Percentiles rank a stretch among this genome's conserved stretches.
phyloP scores from a whole-genome alignment of 2,113 vertebrate species.

The Pitta sordida region DNA sequence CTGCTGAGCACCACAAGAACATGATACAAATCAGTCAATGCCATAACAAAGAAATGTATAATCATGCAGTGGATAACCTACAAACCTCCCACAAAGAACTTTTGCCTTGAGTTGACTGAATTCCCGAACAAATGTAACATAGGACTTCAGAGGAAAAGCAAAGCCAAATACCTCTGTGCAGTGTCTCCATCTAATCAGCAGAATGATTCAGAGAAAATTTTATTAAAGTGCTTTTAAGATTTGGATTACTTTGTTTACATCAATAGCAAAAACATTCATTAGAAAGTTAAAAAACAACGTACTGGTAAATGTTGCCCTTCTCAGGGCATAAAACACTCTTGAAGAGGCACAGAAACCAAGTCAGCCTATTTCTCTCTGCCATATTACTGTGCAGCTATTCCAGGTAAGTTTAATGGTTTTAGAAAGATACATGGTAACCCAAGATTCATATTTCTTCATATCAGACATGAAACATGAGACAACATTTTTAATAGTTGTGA shows the following conservation, averaged over 20 bases:
- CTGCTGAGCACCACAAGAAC: slow-evolving; percentile 1
- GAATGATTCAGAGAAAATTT: neutral
- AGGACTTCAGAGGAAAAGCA: neutral
- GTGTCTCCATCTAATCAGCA: neutral
- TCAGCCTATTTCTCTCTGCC: neutral
- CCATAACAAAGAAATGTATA: neutral
- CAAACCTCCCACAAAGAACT: slow-evolving; percentile 1
- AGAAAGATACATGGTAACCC: neutral
- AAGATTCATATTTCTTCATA: neutral
- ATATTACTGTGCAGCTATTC: neutral
- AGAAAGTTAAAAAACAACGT: neutral
- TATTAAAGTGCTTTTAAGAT: neutral
- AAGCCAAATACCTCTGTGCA: neutral
- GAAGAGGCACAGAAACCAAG: neutral
- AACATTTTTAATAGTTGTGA: neutral
- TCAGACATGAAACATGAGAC: neutral
- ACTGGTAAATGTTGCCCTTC: neutral
- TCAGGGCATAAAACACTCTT: neutral
- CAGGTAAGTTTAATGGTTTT: neutral
- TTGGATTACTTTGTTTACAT: neutral
- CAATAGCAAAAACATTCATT: neutral
- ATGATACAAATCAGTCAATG: neutral
- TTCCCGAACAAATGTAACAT: neutral
- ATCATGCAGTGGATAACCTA: neutral
- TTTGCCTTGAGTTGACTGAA: neutral